phyloP scores from a whole-genome alignment of 2,797 vertebrate genomes.

The Garrulus glandarius region DNA sequence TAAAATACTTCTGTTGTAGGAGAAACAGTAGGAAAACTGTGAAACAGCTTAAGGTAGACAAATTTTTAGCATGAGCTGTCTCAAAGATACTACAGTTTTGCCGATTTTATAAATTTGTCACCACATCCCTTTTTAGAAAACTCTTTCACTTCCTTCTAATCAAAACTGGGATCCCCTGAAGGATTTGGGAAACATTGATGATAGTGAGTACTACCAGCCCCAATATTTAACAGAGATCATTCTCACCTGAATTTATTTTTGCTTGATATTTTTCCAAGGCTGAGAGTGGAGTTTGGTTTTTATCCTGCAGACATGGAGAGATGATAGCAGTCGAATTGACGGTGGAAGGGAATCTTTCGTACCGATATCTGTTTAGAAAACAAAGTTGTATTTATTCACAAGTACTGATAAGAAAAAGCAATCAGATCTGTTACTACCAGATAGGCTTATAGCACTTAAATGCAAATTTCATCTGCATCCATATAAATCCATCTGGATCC shows the following conservation, averaged over 20 bases:
- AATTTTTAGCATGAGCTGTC: neutral
- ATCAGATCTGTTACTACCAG: neutral
- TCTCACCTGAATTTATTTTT: constrained; percentile 68
- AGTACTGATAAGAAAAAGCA: neutral
- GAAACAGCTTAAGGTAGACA: neutral
- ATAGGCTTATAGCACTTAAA: neutral
- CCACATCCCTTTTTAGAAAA: neutral
- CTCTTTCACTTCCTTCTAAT: neutral
- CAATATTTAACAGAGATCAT: neutral
- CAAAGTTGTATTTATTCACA: constrained; percentile 23
- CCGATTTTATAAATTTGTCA: neutral
- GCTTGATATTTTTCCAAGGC: constrained; percentile 56
- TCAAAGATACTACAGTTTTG: neutral
- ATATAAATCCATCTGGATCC: neutral
- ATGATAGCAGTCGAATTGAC: constrained; percentile 81
- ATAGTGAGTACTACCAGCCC: neutral
- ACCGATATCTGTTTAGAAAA: constrained; percentile 82
- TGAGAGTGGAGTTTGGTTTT: constrained; percentile 46
- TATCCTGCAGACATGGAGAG: constrained; percentile 80
- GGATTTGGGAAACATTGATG: fast-evolving
- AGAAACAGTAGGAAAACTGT: neutral
- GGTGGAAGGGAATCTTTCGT: constrained; percentile 79
- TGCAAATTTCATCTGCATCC: neutral
- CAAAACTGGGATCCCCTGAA: neutral
- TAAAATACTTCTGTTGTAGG: neutral